A percentile compares a stretch with the other conserved stretches of the same genome.
Evolutionary conservation across 2,113 vertebrate genomes (phyloP).

Genomic region (Mobula birostris): DNA sequence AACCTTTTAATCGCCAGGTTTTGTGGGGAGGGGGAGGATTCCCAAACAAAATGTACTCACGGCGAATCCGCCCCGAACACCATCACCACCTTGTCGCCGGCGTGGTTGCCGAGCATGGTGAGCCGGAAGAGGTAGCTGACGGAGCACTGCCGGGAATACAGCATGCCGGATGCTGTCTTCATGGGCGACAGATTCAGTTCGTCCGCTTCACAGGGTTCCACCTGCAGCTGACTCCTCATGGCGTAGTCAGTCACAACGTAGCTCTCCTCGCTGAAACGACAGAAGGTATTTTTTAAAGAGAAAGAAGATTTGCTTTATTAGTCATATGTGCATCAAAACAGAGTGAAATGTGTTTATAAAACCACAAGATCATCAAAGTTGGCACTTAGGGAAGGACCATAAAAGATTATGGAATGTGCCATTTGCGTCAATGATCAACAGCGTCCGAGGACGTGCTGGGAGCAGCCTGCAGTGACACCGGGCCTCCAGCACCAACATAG

Average conservation of each 20-base stretch:
- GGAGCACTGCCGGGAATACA: conserved; percentile 62
- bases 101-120: conserved; percentile 72
- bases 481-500: too few species aligned
- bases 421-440: too few species aligned
- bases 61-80: conserved; percentile 73
- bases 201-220: conserved; percentile 62
- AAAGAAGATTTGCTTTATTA: too few species aligned
- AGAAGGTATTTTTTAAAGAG: not conserved
- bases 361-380: too few species aligned
- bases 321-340: too few species aligned
- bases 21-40: not conserved
- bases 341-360: too few species aligned
- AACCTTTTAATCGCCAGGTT: too few species aligned
- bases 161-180: conserved; percentile 59
- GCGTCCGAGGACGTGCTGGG: too few species aligned
- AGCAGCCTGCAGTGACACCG: too few species aligned
- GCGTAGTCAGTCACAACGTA: conserved; percentile 84
- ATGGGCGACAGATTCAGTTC: conserved; percentile 66
- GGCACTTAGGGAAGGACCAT: too few species aligned
- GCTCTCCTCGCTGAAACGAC: conserved; percentile 74
- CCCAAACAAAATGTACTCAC: conserved; percentile 59
- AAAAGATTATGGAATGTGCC: too few species aligned
- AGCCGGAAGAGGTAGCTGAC: conserved; percentile 71
- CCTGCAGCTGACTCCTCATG: conserved; percentile 75
- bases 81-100: conserved; percentile 71